Conservation (phyloP, 1,140 invertebrate species). For the Venturia canescens region DNA sequence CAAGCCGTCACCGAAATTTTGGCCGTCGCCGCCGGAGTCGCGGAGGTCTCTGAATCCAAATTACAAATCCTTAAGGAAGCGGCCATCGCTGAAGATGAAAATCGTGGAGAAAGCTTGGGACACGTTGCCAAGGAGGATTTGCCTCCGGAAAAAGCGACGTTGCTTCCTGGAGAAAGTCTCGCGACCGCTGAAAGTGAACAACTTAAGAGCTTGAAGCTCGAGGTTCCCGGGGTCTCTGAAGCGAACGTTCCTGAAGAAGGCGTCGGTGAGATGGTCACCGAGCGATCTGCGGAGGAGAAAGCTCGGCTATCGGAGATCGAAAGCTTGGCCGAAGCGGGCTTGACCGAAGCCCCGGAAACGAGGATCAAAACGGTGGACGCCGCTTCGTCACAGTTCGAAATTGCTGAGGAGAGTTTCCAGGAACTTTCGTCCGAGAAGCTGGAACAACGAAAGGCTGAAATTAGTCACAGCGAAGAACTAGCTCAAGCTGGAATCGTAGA, state of each 20-base stretch:
- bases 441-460: slow-evolving; percentile 18
- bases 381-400: slow-evolving; percentile 35
- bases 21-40: slow-evolving; percentile 68
- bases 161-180: slow-evolving; percentile 29
- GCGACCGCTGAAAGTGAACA: slow-evolving; percentile 14
- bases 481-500: slow-evolving; percentile 46
- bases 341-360: slow-evolving; percentile 15
- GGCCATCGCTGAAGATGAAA: slow-evolving; percentile 13
- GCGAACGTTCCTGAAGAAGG: slow-evolving; percentile 34
- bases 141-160: slow-evolving; percentile 8
- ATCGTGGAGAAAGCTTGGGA: slow-evolving; percentile 39
- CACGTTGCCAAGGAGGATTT: slow-evolving; percentile 43
- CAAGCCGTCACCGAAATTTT: slow-evolving; percentile 54
- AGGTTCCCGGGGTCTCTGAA: slow-evolving; percentile 21
- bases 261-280: neutral
- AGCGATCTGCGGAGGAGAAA: neutral
- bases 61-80: neutral
- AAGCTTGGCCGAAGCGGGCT: neutral
- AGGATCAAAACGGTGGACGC: slow-evolving; percentile 9
- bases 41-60: slow-evolving; percentile 49
- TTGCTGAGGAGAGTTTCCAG: slow-evolving; percentile 34
- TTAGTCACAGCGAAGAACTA: slow-evolving; percentile 16
- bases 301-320: slow-evolving; percentile 8
- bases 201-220: slow-evolving; percentile 28
- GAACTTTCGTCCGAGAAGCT: slow-evolving; percentile 24